Evolutionary conservation across 2,888 invertebrate genomes (phyloP), one percentile per base, ranked within the genome.

Genomic region (Parasteatoda lunata): DNA sequence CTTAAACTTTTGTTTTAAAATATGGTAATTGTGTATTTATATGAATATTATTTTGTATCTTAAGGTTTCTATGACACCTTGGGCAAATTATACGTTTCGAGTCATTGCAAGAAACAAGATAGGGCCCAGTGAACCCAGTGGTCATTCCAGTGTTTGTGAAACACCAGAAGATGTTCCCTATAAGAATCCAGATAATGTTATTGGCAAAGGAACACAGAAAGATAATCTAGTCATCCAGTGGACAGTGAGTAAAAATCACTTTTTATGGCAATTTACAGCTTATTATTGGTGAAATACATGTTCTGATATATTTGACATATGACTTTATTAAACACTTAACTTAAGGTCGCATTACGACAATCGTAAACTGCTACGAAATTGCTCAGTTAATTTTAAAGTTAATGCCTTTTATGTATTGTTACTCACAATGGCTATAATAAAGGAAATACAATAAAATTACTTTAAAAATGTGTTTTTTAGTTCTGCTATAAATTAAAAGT

Each of bases 191-290:
- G 89, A 89, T 4, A 91, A 91, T 66, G 92, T 93, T 5, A 89
- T 90, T 11, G 92, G 92, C 0, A 90, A 91, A 70, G 92, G 92
- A 75, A 90, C 91, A 47, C 90, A 91, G 73, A 92, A 92, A 4
- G 91, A 92, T 59, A 91, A 92, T 77, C 91, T 93, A 66, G 92
- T 92, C 76, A 92, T 93, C 54, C 90, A 91, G 75, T 93, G 93
- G 93, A 91, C 92, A 88, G 92, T 92, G 89, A 90, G 91, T 89
- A 48, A 8, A 30, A n/a, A 13, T 30, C 30, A 30, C 30, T 73
- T 73, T 15, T 9, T 30, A 30, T 30, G 30, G 30, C 30, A 30
- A 30, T 30, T 30, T 1, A 30, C 30, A 30, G 30, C 30, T 30
- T 30, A 30, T 30, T 30, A 30, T 30, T 30, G 30, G 30, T 30